These are phyloP conservation scores for Magallana ariakensis DNA, from an alignment of 1,140 invertebrate genomes.

Conservation along the genomic window DNA sequence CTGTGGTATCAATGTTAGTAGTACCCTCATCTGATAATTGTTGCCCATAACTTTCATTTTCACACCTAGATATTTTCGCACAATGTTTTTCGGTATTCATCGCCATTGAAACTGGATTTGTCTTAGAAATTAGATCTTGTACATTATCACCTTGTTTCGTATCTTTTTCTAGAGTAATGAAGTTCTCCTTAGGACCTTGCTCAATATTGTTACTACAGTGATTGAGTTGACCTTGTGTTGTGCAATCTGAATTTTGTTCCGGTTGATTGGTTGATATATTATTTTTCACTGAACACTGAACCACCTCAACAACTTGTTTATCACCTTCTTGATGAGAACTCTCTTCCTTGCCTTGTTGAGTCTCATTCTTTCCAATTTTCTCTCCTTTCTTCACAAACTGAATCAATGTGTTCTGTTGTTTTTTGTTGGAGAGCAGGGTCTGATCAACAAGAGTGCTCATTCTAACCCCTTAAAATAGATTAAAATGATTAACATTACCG, in stretches of 20 bases:
- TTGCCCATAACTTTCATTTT: neutral
- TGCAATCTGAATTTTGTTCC: no score
- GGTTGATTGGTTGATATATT: neutral
- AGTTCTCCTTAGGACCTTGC: neutral
- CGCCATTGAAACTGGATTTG: neutral
- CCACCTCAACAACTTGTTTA: neutral
- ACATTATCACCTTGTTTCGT: neutral
- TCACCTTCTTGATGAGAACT: neutral
- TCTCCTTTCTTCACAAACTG: slow-evolving; percentile 60
- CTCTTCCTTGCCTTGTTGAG: neutral
- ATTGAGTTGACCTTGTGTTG: neutral
- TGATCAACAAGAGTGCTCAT: slow-evolving; percentile 72
- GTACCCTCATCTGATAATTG: neutral
- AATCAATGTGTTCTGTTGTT: slow-evolving; percentile 64
- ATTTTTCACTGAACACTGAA: neutral
- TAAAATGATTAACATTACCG: neutral
- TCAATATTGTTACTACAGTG: neutral
- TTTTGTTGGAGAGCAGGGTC: slow-evolving; percentile 44
- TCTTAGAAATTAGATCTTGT: neutral
- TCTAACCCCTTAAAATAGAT: slow-evolving; percentile 69
- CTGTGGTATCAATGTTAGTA: neutral
- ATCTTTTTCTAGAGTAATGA: neutral
- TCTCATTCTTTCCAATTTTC: slow-evolving; percentile 21
- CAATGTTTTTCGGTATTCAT: neutral
- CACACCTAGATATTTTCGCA: neutral